Conservation (phyloP, 2,113 vertebrate species). For the Barbus barbus region DNA sequence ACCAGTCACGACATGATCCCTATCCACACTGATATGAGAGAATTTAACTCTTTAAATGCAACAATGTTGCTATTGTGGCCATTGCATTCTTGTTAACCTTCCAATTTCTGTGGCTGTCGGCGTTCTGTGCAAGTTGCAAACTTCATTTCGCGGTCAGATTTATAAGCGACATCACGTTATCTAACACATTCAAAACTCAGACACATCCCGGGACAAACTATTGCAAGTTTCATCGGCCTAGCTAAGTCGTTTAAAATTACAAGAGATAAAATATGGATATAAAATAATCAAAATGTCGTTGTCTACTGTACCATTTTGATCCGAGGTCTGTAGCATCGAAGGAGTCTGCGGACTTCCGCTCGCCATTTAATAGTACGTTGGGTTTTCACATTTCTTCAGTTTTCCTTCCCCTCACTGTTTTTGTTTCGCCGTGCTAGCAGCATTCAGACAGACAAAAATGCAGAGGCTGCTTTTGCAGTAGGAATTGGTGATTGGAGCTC, state of each 20-base stretch:
- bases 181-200: constrained; percentile 37
- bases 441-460: constrained; percentile 75
- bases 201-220: constrained; percentile 50
- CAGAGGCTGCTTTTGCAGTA: constrained; percentile 78
- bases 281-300: constrained; percentile 60
- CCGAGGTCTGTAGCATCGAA: constrained; percentile 75
- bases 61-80: constrained; percentile 69
- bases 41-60: constrained; percentile 76
- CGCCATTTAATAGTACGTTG: constrained; percentile 78
- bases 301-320: constrained; percentile 84
- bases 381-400: constrained; percentile 75
- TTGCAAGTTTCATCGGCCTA: constrained; percentile 71
- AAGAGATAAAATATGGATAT: constrained; percentile 67
- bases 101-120: constrained; percentile 59
- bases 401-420: constrained; percentile 55
- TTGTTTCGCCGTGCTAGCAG: constrained; percentile 68
- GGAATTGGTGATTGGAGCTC: constrained; percentile 87
- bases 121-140: constrained; percentile 71
- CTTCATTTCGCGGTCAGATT: constrained; percentile 56
- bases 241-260: constrained; percentile 66
- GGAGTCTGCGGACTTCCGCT: constrained; percentile 76
- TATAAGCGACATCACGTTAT: constrained; percentile 23
- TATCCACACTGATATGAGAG: constrained; percentile 64
- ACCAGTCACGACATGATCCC: constrained; percentile 67
- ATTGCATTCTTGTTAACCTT: constrained; percentile 63